These are phyloP conservation scores for Mythimna vitellina DNA, from an alignment of 2,888 invertebrate genomes.

Conservation along the genomic window DNA sequence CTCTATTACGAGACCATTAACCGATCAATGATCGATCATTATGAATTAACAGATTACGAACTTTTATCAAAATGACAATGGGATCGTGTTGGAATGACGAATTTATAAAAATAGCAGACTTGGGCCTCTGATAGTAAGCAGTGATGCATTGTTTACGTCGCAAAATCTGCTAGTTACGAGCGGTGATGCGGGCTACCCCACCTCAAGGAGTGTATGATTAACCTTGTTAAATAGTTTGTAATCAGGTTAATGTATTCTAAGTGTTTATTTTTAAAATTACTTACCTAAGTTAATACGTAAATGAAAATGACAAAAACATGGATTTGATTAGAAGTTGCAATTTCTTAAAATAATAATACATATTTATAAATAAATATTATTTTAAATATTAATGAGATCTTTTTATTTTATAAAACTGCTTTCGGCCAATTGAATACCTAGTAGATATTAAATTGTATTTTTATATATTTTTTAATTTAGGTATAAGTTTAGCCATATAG, in stretches of 20 bases:
- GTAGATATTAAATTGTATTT: not conserved
- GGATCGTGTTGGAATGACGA: too few relatives aligned
- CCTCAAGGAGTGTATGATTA: not conserved
- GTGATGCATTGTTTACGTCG: too few relatives aligned
- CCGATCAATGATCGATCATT: too few relatives aligned
- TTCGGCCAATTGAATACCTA: too few relatives aligned
- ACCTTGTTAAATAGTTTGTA: not conserved
- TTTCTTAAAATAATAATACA: not conserved
- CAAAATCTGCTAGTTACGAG: too few relatives aligned
- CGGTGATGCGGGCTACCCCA: too few relatives aligned
- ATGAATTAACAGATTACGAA: too few relatives aligned
- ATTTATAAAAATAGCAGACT: too few relatives aligned
- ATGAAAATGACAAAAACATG: constrained; percentile 3
- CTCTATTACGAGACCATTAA: too few relatives aligned
- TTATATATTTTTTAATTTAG: not conserved
- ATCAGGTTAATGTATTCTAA: not conserved
- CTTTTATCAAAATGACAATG: too few relatives aligned
- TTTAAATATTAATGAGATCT: not conserved
- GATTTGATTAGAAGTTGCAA: not conserved
- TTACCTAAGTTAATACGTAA: not conserved
- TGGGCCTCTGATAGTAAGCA: too few relatives aligned
- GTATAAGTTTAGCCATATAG: not conserved
- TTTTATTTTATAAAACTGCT: constrained; percentile 12
- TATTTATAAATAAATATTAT: not conserved
- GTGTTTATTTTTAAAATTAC: constrained; percentile 2